Percentiles rank a stretch among this genome's conserved stretches.
Conservation (phyloP, 2,113 vertebrate genomes). For the Bos taurus region ARS-UCD2.0 NC_037350.1:47590001-47590500, state of each 20-base stretch:
- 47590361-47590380: not conserved
- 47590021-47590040: not conserved
- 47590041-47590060: not conserved
- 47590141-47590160: not conserved
- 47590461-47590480: not conserved
- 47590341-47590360: accelerated
- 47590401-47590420: not conserved
- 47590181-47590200: not conserved
- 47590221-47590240: not conserved
- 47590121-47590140: not conserved
- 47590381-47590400: not conserved
- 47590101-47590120: not conserved
- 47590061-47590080: not conserved
- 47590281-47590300: not conserved
- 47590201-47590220: not conserved
- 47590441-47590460: accelerated
- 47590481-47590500: not conserved
- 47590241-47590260: not conserved
- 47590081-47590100: not conserved
- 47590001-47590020: not conserved
- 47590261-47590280: not conserved
- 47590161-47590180: not conserved
- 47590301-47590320: not conserved
- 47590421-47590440: not conserved
- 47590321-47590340: not conserved